Evolutionary conservation across 2,888 invertebrate genomes (phyloP).

Genomic region (Abscondita cerata): DNA sequence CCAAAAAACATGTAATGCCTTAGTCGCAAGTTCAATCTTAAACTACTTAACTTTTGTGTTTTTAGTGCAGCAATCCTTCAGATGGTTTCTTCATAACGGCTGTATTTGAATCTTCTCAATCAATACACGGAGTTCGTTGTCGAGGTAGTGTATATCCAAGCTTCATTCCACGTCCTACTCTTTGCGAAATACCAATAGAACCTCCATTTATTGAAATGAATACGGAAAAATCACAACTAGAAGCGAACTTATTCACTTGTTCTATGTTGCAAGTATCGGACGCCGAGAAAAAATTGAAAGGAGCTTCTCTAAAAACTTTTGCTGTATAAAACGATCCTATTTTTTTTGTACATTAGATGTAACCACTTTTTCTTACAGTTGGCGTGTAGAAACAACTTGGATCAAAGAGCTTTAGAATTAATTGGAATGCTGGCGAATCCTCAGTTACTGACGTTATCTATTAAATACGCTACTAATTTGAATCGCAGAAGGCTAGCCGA

Average conservation of each 20-base stretch:
- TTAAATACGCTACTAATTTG: constrained; percentile 86
- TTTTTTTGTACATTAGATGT: constrained; percentile 11
- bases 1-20: constrained; percentile 70
- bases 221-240: constrained; percentile 82
- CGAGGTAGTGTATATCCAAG: constrained; percentile 88
- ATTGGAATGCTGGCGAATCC: constrained; percentile 82
- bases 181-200: constrained; percentile 76
- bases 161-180: constrained; percentile 84
- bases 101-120: constrained; percentile 78
- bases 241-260: constrained; percentile 75
- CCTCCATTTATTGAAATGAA: constrained; percentile 59
- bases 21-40: constrained; percentile 10
- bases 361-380: constrained; percentile 63
- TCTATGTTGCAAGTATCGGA: constrained; percentile 68
- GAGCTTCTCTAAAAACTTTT: constrained; percentile 88
- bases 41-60: no score
- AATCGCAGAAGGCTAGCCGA: constrained; percentile 81
- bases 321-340: constrained; percentile 73
- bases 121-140: constrained; percentile 83
- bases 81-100: constrained; percentile 81
- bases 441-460: constrained; percentile 79
- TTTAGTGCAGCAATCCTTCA: constrained; percentile 68
- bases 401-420: constrained; percentile 86
- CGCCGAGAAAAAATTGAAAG: constrained; percentile 72
- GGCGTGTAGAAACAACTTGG: constrained; percentile 83